Conservation (phyloP, 2,113 vertebrate species). For the Elachura formosa region DNA sequence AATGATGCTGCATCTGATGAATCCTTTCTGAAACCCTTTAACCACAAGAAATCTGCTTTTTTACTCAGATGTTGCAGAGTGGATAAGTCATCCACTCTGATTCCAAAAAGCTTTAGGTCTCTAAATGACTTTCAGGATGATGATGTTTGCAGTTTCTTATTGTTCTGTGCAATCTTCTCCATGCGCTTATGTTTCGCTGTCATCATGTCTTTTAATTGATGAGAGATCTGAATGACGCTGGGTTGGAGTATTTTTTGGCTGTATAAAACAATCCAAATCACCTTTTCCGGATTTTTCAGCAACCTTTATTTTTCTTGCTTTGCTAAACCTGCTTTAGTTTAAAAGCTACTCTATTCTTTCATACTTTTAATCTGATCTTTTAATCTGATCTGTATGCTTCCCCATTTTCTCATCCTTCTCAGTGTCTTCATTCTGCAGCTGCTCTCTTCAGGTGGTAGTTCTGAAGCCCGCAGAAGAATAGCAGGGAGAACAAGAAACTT, state of each 20-base stretch:
- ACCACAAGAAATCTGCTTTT: constrained; percentile 20
- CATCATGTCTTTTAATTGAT: not conserved
- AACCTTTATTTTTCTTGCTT: not conserved
- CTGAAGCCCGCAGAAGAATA: not conserved
- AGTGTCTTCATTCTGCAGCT: not conserved
- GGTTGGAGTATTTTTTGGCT: not conserved
- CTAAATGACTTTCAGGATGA: not conserved
- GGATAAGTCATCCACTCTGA: not conserved
- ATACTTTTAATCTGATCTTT: not conserved
- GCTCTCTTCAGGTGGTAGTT: not conserved
- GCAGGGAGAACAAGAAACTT: not conserved
- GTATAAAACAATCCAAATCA: not conserved
- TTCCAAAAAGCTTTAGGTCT: not conserved
- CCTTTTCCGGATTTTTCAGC: not conserved
- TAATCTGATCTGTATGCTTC: not conserved
- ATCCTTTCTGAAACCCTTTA: constrained; percentile 18
- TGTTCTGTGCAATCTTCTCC: not conserved
- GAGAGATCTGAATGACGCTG: not conserved
- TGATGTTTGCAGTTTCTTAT: not conserved
- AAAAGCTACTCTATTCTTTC: not conserved
- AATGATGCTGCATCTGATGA: not conserved
- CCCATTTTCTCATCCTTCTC: not conserved
- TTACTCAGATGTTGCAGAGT: not conserved
- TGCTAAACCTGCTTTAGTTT: not conserved
- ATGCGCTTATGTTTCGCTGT: not conserved